Evolutionary conservation across 2,888 invertebrate genomes (phyloP).

Genomic region (Lordiphosa andalusiaca): DNA sequence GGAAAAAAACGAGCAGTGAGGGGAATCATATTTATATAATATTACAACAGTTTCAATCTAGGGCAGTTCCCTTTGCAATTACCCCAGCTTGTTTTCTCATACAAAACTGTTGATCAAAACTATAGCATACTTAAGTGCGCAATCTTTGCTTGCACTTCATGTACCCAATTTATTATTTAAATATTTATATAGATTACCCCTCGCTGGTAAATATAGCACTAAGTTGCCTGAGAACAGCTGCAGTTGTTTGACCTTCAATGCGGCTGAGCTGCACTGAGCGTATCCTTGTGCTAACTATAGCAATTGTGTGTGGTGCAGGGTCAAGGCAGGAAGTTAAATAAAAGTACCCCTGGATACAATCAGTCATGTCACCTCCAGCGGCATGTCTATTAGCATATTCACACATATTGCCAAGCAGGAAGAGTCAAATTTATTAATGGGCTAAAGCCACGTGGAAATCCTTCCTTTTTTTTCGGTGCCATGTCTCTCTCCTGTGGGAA

Average conservation of each 20-base stretch:
- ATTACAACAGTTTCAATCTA: too few species aligned
- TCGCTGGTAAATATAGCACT: not conserved
- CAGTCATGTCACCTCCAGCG: not conserved
- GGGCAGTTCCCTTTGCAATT: too few species aligned
- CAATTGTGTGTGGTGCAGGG: too few species aligned
- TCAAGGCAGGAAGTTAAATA: slow-evolving; percentile 12
- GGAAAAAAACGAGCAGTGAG: too few species aligned
- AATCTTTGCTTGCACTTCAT: not conserved
- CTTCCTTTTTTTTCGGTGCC: slow-evolving; percentile 18
- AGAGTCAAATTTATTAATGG: slow-evolving; percentile 23
- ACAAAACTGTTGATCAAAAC: too few species aligned
- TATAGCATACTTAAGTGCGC: slow-evolving; percentile 3
- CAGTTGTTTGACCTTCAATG: slow-evolving; percentile 5
- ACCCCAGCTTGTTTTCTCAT: too few species aligned
- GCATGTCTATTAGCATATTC: not conserved
- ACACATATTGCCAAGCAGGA: slow-evolving; percentile 2
- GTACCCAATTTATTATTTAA: not conserved
- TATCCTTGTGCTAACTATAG: not conserved
- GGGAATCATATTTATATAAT: too few species aligned
- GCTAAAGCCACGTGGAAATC: not conserved
- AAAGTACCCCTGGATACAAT: slow-evolving; percentile 9
- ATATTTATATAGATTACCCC: not conserved
- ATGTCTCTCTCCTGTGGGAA: slow-evolving; percentile 17
- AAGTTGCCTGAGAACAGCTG: slow-evolving; percentile 1
- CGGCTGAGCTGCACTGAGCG: not conserved